A percentile compares a stretch with the other conserved stretches of the same genome.
phyloP scores from a whole-genome alignment of 2,113 vertebrate species.

The Crypturellus undulatus region DNA sequence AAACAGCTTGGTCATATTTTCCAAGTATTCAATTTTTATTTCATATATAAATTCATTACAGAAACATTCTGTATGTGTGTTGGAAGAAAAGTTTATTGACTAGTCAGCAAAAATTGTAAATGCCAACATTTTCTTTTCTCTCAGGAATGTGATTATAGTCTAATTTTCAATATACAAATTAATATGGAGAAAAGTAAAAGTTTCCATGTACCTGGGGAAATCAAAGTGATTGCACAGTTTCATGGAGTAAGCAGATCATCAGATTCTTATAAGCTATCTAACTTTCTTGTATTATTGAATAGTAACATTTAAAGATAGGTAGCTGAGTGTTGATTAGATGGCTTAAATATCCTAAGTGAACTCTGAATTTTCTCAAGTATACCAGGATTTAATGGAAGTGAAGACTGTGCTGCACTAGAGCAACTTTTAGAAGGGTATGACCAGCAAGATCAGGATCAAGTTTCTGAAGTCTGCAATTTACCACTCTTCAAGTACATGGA shows the following conservation, averaged over 20 bases:
- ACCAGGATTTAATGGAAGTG: conserved; percentile 94
- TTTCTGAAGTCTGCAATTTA: conserved; percentile 91
- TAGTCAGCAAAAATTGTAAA: neutral
- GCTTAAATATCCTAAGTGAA: neutral
- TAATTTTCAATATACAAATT: neutral
- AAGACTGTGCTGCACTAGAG: conserved; percentile 91
- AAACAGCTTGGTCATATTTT: neutral
- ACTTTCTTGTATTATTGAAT: neutral
- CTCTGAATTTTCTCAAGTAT: conserved; percentile 79
- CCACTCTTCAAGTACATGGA: conserved; percentile 99
- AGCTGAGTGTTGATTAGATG: neutral
- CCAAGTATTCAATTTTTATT: neutral
- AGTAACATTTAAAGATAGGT: neutral
- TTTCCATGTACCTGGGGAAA: neutral
- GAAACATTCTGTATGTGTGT: neutral
- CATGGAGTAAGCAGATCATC: neutral
- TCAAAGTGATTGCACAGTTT: neutral
- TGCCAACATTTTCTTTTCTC: neutral
- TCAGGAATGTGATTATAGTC: neutral
- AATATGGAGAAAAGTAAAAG: neutral
- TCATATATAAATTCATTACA: neutral
- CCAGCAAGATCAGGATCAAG: conserved; percentile 95
- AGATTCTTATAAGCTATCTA: neutral
- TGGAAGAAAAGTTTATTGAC: neutral
- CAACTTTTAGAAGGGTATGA: conserved; percentile 94